Conservation (phyloP, 2,797 vertebrate species). For the Peromyscus nudipes region DNA sequence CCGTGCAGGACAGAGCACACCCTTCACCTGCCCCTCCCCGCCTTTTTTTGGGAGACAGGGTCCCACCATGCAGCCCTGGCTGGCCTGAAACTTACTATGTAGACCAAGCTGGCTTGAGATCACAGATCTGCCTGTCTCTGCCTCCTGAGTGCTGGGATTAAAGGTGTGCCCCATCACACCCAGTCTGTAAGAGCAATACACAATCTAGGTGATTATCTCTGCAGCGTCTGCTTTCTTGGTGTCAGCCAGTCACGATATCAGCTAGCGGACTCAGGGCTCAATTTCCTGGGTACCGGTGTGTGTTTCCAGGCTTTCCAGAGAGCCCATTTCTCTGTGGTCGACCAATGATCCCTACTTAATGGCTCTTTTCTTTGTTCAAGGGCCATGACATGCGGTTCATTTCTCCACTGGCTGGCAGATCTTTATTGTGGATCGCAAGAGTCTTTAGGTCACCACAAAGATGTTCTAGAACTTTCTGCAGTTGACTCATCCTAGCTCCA, state of each 20-base stretch:
- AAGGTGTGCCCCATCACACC: no score
- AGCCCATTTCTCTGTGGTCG: not conserved
- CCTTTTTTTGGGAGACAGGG: not conserved
- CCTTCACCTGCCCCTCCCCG: no score
- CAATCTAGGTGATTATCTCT: not conserved
- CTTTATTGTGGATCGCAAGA: constrained; percentile 31
- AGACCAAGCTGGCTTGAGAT: not conserved
- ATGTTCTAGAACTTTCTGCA: constrained; percentile 41
- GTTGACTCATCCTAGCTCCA: constrained; percentile 1
- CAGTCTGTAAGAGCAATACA: not conserved
- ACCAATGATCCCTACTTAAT: not conserved
- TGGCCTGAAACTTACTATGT: not conserved
- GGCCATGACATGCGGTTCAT: not conserved
- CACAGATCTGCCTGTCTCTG: not conserved
- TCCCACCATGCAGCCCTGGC: not conserved
- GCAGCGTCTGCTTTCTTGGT: not conserved
- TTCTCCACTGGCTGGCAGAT: not conserved
- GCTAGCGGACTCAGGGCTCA: not conserved
- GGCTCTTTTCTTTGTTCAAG: not conserved
- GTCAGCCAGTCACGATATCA: not conserved
- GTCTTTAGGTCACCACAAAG: not conserved
- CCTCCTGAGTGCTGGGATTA: not conserved
- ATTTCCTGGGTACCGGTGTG: not conserved
- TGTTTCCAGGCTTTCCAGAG: constrained; percentile 11
- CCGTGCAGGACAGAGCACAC: not conserved